Conservation (phyloP, 2,113 vertebrate species). For the Eurystomus gularis region DNA sequence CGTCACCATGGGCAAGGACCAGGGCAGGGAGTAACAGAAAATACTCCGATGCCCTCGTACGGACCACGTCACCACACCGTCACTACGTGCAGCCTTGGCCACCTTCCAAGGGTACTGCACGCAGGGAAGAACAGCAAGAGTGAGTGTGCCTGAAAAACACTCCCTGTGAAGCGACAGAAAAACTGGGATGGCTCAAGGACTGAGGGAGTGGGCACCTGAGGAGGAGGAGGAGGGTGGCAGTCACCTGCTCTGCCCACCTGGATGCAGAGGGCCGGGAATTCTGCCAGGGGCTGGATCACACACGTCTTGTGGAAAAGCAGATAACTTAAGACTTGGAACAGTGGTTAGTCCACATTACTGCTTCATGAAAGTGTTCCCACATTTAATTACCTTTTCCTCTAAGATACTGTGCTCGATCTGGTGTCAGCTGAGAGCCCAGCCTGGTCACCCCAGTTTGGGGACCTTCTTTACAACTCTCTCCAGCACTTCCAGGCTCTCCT, state of each 20-base stretch:
- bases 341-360: not conserved
- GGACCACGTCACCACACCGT: rapidly evolving
- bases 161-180: not conserved
- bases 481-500: not conserved
- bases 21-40: not conserved
- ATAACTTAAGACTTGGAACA: not conserved
- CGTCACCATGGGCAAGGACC: not conserved
- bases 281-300: not conserved
- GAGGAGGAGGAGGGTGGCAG: not conserved
- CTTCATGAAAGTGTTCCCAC: not conserved
- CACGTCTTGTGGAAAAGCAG: not conserved
- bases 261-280: not conserved
- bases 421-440: not conserved
- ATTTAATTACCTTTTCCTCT: not conserved
- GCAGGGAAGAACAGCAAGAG: not conserved
- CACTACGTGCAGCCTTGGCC: rapidly evolving
- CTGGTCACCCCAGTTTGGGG: no score
- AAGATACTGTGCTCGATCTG: not conserved
- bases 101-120: not conserved
- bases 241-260: not conserved
- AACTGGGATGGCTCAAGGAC: not conserved
- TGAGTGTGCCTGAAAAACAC: not conserved
- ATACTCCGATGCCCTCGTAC: not conserved
- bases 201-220: not conserved
- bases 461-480: not conserved